Base-by-base conservation (phyloP, 2,797 vertebrate species). In the Acipenser oxyrinchus region DNA sequence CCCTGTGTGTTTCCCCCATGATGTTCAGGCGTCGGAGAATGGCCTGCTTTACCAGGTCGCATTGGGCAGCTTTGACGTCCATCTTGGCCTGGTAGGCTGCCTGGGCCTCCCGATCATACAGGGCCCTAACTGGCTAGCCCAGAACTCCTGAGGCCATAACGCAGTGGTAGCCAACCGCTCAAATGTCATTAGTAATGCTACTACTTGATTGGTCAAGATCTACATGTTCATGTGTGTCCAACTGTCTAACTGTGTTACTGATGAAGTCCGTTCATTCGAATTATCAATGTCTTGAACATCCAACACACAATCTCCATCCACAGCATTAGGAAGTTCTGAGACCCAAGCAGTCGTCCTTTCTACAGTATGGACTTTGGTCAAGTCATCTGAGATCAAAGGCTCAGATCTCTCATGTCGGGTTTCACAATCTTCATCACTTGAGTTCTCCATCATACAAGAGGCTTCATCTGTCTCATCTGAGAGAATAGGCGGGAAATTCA, bases 401-500 rank as follows among this genome's bases (percentile, higher is more conserved):
- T 4, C 23, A 37, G 23, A 3, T 37, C 23, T 37, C 23, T 37
- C 23, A 37, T 37, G 23, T 37, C 23, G 23, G 23, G 23, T 37
- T 53, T 53, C 51, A 53, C 51, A 8, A 53, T 12, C 11, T 53
- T 11, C 51, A 52, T 52, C 51, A 52, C 51, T 52, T 52, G 51
- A 52, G 7, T 7, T 52, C 51, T 52, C 51, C 51, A 8, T 8
- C 51, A 53, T 53, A 12, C 51, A 8, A 52, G 10, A 7, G 10
- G 3, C 51, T 70, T 60, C 62, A 49, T 55, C 6, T 6, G 4
- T 23, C 18, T 62, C 12, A 49, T 9, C 18, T n/a, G 23, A 6
- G 60, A 50, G 52, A 6, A 71, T 23, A 4, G 68, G 66, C 48
- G 75, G 57, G 55, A 75, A 74, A 49, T 75, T 73, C 6, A 76